These are phyloP conservation scores for Karalla daura DNA, from an alignment of 2,797 vertebrate species.

Conservation along the genomic window DNA sequence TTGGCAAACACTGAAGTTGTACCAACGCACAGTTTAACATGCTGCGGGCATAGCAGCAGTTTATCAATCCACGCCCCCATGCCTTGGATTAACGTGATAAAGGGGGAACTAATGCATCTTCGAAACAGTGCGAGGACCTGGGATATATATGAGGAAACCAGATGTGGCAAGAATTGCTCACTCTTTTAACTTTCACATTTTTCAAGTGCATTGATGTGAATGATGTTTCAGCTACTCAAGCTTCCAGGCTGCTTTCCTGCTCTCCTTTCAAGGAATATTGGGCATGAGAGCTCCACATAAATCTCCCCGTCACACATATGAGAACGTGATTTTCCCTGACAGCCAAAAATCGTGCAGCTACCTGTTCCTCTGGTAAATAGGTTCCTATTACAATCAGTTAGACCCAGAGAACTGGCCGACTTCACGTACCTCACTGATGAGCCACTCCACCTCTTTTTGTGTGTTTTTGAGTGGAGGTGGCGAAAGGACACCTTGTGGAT, in stretches of 20 bases:
- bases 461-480: conserved; percentile 11
- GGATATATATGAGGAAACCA: conserved; percentile 61
- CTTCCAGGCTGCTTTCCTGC: conserved; percentile 31
- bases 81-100: conserved; percentile 76
- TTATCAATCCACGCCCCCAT: conserved; percentile 65
- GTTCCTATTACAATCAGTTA: conserved; percentile 53
- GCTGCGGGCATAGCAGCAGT: conserved; percentile 72
- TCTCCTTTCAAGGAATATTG: conserved; percentile 47
- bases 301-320: conserved; percentile 28
- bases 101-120: conserved; percentile 67
- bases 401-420: conserved; percentile 17
- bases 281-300: conserved; percentile 43
- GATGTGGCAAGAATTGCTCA: conserved; percentile 68
- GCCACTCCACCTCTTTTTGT: conserved; percentile 53
- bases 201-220: conserved; percentile 55
- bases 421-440: conserved; percentile 41
- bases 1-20: conserved; percentile 46
- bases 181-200: conserved; percentile 64
- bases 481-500: conserved; percentile 35
- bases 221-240: conserved; percentile 38
- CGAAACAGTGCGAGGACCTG: conserved; percentile 39
- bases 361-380: conserved; percentile 42
- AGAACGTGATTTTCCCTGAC: conserved; percentile 50
- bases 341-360: conserved; percentile 51
- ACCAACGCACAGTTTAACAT: conserved; percentile 58